phyloP scores from a whole-genome alignment of 1,140 invertebrate species.

The Drosophila saltans region DNA sequence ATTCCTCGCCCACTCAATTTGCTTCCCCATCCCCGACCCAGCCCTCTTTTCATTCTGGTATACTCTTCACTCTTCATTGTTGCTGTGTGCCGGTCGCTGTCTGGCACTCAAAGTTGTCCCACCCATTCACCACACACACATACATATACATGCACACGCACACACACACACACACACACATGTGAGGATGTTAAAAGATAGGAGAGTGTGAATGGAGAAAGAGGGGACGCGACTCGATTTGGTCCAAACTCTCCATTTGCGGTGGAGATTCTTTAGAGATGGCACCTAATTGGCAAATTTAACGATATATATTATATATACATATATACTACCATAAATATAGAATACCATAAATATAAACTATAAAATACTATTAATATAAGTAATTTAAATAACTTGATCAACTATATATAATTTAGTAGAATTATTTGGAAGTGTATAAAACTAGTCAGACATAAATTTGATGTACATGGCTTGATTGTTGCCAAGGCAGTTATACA shows the following conservation, averaged over 20 bases:
- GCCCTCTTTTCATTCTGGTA: background rate
- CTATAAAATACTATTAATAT: too few relatives aligned
- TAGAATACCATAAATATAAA: too few relatives aligned
- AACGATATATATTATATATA: too few relatives aligned
- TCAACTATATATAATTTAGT: too few relatives aligned
- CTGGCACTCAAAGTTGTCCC: slow-evolving; percentile 73
- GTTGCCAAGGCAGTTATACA: too few relatives aligned
- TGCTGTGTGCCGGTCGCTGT: slow-evolving; percentile 55
- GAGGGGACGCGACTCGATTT: slow-evolving; percentile 3
- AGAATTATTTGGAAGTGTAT: too few relatives aligned
- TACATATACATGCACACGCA: background rate
- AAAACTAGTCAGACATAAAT: too few relatives aligned
- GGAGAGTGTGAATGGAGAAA: background rate
- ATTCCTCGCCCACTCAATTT: slow-evolving; percentile 80
- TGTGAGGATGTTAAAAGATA: slow-evolving; percentile 12
- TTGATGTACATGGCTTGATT: too few relatives aligned
- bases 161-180: slow-evolving; percentile 8
- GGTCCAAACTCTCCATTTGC: slow-evolving; percentile 18
- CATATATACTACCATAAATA: too few relatives aligned
- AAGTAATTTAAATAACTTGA: too few relatives aligned
- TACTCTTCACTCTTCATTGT: slow-evolving; percentile 40
- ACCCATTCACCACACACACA: slow-evolving; percentile 23
- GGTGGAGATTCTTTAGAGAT: slow-evolving; percentile 2
- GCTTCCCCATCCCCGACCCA: slow-evolving; percentile 27
- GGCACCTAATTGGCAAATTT: background rate